A percentile compares a stretch with the other conserved stretches of the same genome.
phyloP scores from a whole-genome alignment of 2,888 invertebrate genomes.

The Apomyelois bistriatella region DNA sequence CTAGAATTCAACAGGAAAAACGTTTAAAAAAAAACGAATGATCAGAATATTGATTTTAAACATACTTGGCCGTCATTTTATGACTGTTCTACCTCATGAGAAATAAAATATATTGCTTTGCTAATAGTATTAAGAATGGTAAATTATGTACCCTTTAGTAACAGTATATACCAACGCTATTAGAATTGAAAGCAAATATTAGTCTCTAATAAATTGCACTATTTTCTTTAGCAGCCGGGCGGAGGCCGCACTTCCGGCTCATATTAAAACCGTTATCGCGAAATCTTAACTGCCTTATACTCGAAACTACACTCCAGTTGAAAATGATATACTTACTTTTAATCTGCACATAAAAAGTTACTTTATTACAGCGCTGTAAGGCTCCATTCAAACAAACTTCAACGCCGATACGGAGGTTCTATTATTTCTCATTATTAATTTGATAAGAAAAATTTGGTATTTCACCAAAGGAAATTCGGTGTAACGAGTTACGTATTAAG shows the following conservation, averaged over 20 bases:
- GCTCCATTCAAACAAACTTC: conserved; percentile 27
- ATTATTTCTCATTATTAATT: conserved; percentile 74
- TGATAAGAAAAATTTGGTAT: conserved; percentile 62
- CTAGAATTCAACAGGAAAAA: no score
- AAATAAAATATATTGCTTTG: no score
- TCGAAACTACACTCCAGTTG: conserved; percentile 68
- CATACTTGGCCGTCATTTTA: no score
- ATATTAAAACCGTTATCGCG: conserved; percentile 75
- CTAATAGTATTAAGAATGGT: neutral
- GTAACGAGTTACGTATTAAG: conserved; percentile 29
- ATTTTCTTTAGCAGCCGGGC: conserved; percentile 54
- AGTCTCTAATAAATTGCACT: conserved; percentile 55
- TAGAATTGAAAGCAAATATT: conserved; percentile 14
- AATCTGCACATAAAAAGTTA: conserved; percentile 38
- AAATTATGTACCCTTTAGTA: neutral
- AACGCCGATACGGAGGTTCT: conserved; percentile 31
- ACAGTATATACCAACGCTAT: neutral
- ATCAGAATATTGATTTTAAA: no score
- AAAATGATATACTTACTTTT: conserved; percentile 67
- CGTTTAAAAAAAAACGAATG: no score
- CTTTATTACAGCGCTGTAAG: conserved; percentile 36
- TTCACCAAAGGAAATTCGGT: conserved; percentile 37
- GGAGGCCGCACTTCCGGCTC: conserved; percentile 68
- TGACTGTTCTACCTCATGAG: no score
- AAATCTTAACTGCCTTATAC: conserved; percentile 75